Percentiles rank a stretch among this genome's conserved stretches.
Evolutionary conservation across 2,113 vertebrate genomes (phyloP).

Genomic region (Sialia sialis): DNA sequence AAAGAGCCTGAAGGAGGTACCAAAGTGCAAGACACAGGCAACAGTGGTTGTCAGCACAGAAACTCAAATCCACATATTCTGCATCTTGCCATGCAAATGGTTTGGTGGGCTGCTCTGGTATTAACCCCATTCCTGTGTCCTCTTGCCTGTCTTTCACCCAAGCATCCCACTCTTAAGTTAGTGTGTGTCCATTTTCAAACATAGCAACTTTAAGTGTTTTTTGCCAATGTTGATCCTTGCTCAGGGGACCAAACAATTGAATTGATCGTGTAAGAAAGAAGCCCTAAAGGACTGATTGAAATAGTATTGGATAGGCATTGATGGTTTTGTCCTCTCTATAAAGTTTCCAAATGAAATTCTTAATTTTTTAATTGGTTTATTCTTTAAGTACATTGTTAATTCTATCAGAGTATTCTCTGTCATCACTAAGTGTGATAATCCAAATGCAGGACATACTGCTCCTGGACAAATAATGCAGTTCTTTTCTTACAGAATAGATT

Average conservation of each 20-base stretch:
- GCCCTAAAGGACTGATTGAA: neutral
- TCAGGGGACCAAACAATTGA: neutral
- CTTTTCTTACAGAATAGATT: neutral
- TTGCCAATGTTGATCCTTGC: neutral
- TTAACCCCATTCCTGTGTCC: neutral
- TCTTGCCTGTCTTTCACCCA: neutral
- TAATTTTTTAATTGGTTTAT: neutral
- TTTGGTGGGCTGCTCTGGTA: neutral
- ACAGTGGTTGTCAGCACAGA: neutral
- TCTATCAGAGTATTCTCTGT: neutral
- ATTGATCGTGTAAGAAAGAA: neutral
- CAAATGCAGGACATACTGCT: neutral
- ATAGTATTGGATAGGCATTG: neutral
- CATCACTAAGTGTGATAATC: neutral
- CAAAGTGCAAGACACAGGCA: neutral
- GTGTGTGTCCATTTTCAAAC: rapidly evolving
- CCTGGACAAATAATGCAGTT: neutral
- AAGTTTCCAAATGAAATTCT: neutral
- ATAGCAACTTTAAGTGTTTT: neutral
- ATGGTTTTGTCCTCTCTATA: neutral
- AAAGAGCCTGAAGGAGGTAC: neutral
- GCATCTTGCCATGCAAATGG: neutral
- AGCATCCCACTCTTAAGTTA: neutral
- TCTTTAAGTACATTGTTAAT: neutral
- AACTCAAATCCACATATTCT: neutral